Evolutionary conservation across 2,888 invertebrate genomes (phyloP), one percentile per base, ranked within the genome.

Genomic region (Schrankia costaestrigalis): DNA sequence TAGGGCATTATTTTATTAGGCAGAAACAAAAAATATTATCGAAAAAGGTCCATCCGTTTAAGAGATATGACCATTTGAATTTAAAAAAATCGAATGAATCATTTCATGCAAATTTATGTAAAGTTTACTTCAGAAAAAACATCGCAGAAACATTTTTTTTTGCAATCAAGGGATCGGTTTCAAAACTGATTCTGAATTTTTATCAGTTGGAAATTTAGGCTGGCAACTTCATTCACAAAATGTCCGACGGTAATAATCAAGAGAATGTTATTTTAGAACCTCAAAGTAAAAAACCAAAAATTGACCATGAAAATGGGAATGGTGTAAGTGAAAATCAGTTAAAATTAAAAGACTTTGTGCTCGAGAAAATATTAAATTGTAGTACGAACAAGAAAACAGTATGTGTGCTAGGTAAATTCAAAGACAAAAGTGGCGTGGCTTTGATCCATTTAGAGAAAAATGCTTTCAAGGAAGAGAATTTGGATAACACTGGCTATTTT

Each of bases 391-490:
- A 91, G 21, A 96, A 96, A 87, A 89, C 89, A 3, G 90, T 94
- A 58, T 92, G 90, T 73, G 71, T 95, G 24, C 89, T 92, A 54
- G 96, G 95, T 10, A 89, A 79, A 45, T 94, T 95, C 56, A 78
- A 78, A 39, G 90, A 90, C 39, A 84, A 86, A 67, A 87, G 89
- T 59, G 91, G 90, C 55, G 83, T 90, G 44, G 95, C 93, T 10
- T 85, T 97, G 44, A 81, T 97, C 35, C 74, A 95, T 49, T 86
- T 97, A 22, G 96, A 97, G 69, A 97, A 96, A 78, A 92, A 92
- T 66, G 92, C 93, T 24, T 96, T 97, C 70, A 90, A 91, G 21
- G 91, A 91, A 44, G 90, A 92, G 26, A 86, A 90, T 54, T 80
- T 93, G 35, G 58, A 83, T 31, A 65, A 69, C 33, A 74, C 71